Base-by-base conservation (phyloP, 2,888 invertebrate genomes). In the Ectropis crepuscularia region DNA sequence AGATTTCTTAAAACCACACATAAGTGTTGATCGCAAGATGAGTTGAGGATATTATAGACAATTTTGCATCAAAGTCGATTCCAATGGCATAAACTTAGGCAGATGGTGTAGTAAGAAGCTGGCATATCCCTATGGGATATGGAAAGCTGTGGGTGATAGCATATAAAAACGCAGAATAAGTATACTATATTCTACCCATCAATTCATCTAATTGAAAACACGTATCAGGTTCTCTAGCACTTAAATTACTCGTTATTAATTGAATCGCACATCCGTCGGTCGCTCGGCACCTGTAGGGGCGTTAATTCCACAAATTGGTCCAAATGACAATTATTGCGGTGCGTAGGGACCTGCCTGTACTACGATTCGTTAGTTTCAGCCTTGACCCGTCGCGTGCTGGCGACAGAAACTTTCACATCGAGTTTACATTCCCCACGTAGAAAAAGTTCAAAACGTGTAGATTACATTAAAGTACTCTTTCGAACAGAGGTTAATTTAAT, bases 321-420 rank as follows among this genome's bases (percentile, higher is more conserved):
- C 82, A 81, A 85, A 86, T 85, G 82, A 83, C 83, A 82, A 87
- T 85, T 82, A 59, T 55, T 59, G 55, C n/a, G 59, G 63, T 51
- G 76, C 73, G 73, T 72, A 74, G 74, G 73, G 74, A 73, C 69
- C 72, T 47, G 28, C 51, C 49, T 39, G 49, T 63, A 54, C 46
- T 43, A 54, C 61, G 51, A 58, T 70, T 67, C 65, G 69, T 71
- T 70, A 63, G 47, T 63, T 70, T 61, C 86, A 67, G 63, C 90
- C 90, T 88, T 90, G 90, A 89, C 86, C 87, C 72, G 78, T 90
- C 77, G 89, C 90, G 88, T 89, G 89, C 85, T 85, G 85, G 84
- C 85, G 74, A 78, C 77, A 76, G 72, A 74, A 81, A 78, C 70
- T 73, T 72, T 76, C 74, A 70, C 73, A 68, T 73, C 72, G 65